Evolutionary conservation across 1,140 invertebrate species (phyloP), one percentile per base, ranked within the genome.

Genomic region (Matsumurasca onukii): DNA sequence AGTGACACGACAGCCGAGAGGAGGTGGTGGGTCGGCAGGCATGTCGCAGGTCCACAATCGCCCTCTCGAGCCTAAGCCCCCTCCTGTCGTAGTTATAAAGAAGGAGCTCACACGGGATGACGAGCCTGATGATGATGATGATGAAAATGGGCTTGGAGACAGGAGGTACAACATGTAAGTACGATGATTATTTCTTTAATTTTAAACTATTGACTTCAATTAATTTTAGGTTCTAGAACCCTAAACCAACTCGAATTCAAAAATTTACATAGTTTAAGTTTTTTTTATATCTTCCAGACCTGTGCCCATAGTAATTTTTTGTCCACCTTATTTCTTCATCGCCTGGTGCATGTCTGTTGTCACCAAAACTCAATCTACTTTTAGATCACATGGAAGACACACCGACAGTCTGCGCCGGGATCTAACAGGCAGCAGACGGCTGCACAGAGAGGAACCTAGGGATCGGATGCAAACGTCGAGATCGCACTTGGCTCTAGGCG

Each of bases 51-150:
- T 69, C 29, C 76, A 76, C 25, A 64, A 62, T 34, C 71, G 74
- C 39, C 66, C 72, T 5, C 64, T 71, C 51, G 93, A 95, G 77
- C 91, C 91, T 76, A 94, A 94, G 78, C 88, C 91, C 24, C 93
- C 94, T 48, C 93, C 94, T 29, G 94, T 97, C 20, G 94, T 97
- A 13, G 94, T 98, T 5, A 90, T 97, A 67, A 97, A 97, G 79
- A 88, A 94, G 62, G 93, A 96, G 75, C 84, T 95, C 72, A 86
- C 91, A 45, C 93, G 96, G 72, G 94, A 96, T 74, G 91, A 93
- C 74, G 73, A 73, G 24, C 65, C 68, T 0, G 69, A 71, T 22
- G 70, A 73, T 25, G 72, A 73, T 13, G 69, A 70, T 1, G 73
- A 73, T 3, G 72, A 73, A n/a, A 71, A 72, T 39, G 59, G 63